Evolutionary conservation across 2,888 invertebrate species (phyloP).

Genomic region (Ochlodes sylvanus): DNA sequence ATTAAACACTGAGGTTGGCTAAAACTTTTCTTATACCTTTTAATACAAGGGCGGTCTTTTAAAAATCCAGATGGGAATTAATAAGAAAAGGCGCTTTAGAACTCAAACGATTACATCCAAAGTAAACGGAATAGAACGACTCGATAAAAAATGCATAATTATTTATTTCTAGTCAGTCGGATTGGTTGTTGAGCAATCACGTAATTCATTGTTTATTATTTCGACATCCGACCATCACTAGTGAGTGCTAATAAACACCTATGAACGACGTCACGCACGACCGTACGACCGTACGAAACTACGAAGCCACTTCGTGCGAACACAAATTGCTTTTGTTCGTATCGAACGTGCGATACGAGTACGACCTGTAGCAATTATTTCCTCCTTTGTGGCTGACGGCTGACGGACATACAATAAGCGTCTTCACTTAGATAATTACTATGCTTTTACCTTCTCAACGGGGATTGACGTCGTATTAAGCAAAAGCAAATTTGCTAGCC

Average conservation of each 20-base stretch:
- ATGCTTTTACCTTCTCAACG: constrained; percentile 38
- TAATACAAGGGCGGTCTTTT: no score
- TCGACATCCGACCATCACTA: constrained; percentile 22
- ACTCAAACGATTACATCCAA: no score
- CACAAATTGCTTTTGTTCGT: constrained; percentile 83
- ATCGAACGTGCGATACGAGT: constrained; percentile 67
- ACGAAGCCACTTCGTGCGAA: constrained; percentile 75
- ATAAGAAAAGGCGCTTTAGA: neutral
- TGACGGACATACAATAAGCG: constrained; percentile 70
- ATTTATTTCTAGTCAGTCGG: no score
- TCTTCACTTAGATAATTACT: constrained; percentile 48
- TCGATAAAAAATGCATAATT: no score
- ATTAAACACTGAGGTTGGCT: no score
- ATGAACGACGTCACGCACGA: constrained; percentile 76
- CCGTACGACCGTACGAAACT: constrained; percentile 57
- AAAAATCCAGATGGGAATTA: neutral
- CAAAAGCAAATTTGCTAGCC: constrained; percentile 26
- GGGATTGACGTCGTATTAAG: constrained; percentile 32
- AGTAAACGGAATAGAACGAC: neutral
- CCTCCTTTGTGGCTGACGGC: constrained; percentile 60
- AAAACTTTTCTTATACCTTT: no score
- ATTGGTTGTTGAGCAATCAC: neutral
- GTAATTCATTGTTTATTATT: constrained; percentile 11
- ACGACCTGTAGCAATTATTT: constrained; percentile 58
- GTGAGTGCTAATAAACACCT: constrained; percentile 79